Percentiles rank a stretch among this genome's conserved stretches.
phyloP scores from a whole-genome alignment of 1,140 invertebrate species.

The Drosophila miranda region DNA sequence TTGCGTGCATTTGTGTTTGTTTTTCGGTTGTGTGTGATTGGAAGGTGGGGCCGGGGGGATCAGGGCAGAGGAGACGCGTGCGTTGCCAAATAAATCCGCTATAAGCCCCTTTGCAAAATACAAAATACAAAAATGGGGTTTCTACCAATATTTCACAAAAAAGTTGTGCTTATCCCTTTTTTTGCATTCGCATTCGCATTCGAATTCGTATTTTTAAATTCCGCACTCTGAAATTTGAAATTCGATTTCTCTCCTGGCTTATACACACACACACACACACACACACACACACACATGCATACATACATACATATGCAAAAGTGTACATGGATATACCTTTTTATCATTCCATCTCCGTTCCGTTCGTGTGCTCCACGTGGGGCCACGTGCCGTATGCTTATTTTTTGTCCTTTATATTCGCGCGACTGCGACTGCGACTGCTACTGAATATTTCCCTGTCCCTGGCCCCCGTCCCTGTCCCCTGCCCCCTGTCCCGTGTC shows the following conservation, averaged over 20 bases:
- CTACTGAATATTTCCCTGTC: too few relatives aligned
- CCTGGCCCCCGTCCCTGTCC: too few relatives aligned
- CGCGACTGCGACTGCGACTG: background rate
- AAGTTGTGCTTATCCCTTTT: constrained; percentile 61
- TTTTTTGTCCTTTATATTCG: constrained; percentile 32
- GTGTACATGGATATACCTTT: too few relatives aligned
- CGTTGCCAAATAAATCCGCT: constrained; percentile 67
- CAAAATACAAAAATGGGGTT: constrained; percentile 37
- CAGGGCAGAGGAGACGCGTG: constrained; percentile 9
- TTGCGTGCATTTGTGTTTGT: constrained; percentile 72
- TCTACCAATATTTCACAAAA: constrained; percentile 67
- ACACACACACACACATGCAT: background rate
- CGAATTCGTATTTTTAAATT: constrained; percentile 62
- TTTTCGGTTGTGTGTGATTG: constrained; percentile 46
- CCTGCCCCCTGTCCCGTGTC: too few relatives aligned
- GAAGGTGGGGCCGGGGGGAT: background rate
- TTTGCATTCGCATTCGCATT: constrained; percentile 13
- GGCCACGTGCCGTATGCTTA: constrained; percentile 40
- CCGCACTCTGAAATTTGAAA: constrained; percentile 63
- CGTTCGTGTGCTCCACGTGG: constrained; percentile 19
- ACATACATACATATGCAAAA: constrained; percentile 8
- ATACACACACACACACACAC: background rate
- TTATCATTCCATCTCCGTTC: too few relatives aligned
- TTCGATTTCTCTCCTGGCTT: constrained; percentile 48
- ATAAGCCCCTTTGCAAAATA: constrained; percentile 61